A percentile compares a stretch with the other conserved stretches of the same genome.
Conservation (phyloP, 2,797 vertebrate genomes). For the Diceros bicornis region DNA sequence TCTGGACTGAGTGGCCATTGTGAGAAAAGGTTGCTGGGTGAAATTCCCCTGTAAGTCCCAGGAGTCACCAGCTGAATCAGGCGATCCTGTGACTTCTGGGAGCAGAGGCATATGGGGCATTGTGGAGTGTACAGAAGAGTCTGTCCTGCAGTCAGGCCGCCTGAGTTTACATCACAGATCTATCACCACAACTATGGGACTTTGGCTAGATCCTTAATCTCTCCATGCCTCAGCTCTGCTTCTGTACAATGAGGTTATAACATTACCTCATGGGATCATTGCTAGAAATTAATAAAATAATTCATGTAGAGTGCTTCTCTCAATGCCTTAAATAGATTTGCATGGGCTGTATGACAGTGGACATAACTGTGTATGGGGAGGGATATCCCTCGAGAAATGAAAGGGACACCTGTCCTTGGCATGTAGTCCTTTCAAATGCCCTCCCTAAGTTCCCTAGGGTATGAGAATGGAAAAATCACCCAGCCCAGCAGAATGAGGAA, state of each 20-base stretch:
- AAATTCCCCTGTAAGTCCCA: background rate
- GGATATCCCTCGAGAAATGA: background rate
- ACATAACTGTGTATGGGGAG: rapidly evolving
- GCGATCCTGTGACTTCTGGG: background rate
- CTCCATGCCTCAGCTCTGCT: background rate
- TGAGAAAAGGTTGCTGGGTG: background rate
- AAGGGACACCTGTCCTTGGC: background rate
- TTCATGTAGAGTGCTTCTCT: background rate
- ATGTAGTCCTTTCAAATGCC: background rate
- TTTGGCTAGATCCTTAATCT: background rate
- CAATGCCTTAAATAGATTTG: background rate
- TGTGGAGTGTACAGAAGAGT: background rate
- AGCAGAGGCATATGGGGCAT: background rate
- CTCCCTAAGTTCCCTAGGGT: background rate
- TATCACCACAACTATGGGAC: rapidly evolving
- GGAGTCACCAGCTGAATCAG: background rate
- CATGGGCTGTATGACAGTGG: rapidly evolving
- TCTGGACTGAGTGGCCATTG: background rate
- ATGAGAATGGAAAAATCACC: background rate
- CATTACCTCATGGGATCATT: background rate
- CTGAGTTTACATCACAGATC: background rate
- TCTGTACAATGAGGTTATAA: background rate
- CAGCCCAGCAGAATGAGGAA: background rate
- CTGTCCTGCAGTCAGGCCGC: background rate
- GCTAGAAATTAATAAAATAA: slow-evolving; percentile 10